phyloP scores from a whole-genome alignment of 2,888 invertebrate genomes.

The Patella caerulea region DNA sequence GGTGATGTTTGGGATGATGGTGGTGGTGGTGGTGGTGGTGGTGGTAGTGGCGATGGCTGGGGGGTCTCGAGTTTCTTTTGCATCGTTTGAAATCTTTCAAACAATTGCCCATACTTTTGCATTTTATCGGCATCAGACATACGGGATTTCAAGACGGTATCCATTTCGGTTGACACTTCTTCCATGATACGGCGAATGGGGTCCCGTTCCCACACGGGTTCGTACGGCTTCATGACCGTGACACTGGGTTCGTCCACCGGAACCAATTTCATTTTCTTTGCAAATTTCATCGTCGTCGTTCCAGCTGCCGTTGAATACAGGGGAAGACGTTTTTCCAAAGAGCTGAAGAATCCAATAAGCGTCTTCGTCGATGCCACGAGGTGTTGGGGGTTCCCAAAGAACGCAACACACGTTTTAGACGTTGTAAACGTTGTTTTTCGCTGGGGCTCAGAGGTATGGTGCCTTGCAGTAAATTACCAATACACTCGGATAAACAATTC shows the following conservation, averaged over 20 bases:
- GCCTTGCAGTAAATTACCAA: background rate
- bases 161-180: background rate
- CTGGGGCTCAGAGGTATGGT: background rate
- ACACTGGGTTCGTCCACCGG: background rate
- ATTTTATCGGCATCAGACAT: background rate
- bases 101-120: background rate
- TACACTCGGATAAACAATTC: background rate
- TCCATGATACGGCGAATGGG: background rate
- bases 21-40: too few species aligned
- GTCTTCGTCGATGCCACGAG: background rate
- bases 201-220: background rate
- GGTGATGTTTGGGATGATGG: background rate
- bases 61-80: background rate
- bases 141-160: background rate
- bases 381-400: background rate
- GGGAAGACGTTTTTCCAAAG: too few species aligned
- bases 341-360: background rate
- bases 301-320: too few species aligned
- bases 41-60: background rate
- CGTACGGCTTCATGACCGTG: background rate
- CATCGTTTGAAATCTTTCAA: background rate
- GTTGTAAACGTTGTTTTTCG: background rate
- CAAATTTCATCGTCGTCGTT: background rate
- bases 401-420: background rate
- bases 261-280: background rate